Evolutionary conservation across 1,140 invertebrate genomes (phyloP).

Genomic region (Oryzaephilus surinamensis): DNA sequence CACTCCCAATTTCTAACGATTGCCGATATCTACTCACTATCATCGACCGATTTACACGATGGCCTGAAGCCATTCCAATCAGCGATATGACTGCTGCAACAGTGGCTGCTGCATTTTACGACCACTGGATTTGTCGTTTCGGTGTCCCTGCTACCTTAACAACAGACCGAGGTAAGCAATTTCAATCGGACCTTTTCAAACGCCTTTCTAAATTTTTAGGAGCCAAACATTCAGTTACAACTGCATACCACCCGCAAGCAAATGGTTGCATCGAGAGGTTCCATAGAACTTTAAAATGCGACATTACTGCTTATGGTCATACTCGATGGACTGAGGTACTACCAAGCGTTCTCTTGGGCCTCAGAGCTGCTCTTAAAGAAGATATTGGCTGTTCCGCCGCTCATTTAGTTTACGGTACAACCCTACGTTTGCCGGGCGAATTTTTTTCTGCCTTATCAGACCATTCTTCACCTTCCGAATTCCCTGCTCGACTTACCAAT

Average conservation of each 20-base stretch:
- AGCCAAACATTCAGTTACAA: neutral
- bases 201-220: too few species aligned
- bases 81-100: slow-evolving; percentile 30
- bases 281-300: slow-evolving; percentile 33
- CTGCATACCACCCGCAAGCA: neutral
- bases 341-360: slow-evolving; percentile 35
- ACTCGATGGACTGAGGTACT: slow-evolving; percentile 30
- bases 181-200: neutral
- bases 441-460: too few species aligned
- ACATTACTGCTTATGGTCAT: slow-evolving; percentile 25
- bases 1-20: slow-evolving; percentile 26
- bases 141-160: slow-evolving; percentile 16
- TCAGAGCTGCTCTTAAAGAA: slow-evolving; percentile 28
- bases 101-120: slow-evolving; percentile 17
- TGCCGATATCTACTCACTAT: slow-evolving; percentile 32
- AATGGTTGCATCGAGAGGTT: neutral
- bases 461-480: too few species aligned
- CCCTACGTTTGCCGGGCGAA: slow-evolving; percentile 30
- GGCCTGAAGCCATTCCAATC: slow-evolving; percentile 34
- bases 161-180: neutral
- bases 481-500: too few species aligned
- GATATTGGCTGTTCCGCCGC: slow-evolving; percentile 30
- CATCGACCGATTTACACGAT: slow-evolving; percentile 37
- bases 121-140: slow-evolving; percentile 26
- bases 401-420: slow-evolving; percentile 26